Percentiles rank a stretch among this genome's conserved stretches.
These are phyloP conservation scores for Lerista edwardsae DNA, from an alignment of 2,797 vertebrate species.

Conservation along the genomic window DNA sequence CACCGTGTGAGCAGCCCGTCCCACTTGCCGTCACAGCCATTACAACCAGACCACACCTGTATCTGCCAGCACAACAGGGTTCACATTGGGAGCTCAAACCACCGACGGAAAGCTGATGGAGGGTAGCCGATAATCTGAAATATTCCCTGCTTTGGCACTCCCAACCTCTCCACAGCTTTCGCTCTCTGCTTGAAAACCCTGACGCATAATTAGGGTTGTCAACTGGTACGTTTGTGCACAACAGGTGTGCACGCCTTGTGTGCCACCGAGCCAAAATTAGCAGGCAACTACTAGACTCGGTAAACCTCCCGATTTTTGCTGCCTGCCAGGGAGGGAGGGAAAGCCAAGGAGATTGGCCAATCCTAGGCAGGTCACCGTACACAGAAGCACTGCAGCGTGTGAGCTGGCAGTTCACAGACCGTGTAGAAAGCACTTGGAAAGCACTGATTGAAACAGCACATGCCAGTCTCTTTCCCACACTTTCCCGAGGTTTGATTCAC, in stretches of 20 bases:
- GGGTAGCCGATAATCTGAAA: constrained; percentile 4
- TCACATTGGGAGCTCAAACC: constrained; percentile 34
- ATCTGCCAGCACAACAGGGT: neutral
- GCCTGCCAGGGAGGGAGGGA: too few species aligned
- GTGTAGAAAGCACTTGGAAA: neutral
- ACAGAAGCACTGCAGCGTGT: neutral
- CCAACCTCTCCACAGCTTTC: neutral
- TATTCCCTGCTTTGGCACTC: neutral
- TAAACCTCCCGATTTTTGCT: neutral
- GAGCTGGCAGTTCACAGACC: neutral
- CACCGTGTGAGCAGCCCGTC: too few species aligned
- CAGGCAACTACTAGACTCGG: neutral
- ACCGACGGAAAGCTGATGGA: constrained; percentile 32
- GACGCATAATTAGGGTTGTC: neutral
- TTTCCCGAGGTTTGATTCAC: neutral
- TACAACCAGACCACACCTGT: too few species aligned
- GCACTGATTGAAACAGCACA: neutral
- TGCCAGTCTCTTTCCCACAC: too few species aligned
- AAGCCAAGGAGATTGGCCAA: neutral
- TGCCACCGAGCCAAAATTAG: neutral
- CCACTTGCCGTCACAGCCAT: too few species aligned
- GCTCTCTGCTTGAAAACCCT: neutral
- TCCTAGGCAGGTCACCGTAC: neutral
- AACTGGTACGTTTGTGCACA: too few species aligned
- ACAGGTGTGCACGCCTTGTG: neutral